phyloP scores from a whole-genome alignment of 2,888 invertebrate genomes.

The Hydrotaea cyrtoneurina region DNA sequence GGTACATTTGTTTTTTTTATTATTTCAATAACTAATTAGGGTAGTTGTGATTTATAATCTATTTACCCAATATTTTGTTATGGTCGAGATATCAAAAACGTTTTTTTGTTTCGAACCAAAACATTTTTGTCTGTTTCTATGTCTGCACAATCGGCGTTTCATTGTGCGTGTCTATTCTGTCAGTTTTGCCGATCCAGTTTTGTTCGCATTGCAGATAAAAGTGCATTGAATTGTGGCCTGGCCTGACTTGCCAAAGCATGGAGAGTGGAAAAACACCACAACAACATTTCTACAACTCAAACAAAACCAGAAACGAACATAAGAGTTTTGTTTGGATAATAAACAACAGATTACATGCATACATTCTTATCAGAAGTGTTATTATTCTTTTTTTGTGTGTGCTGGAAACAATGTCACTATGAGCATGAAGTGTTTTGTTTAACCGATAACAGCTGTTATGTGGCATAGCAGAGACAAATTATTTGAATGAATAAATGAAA shows the following conservation, averaged over 20 bases:
- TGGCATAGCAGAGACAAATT: too few species aligned
- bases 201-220: neutral
- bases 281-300: neutral
- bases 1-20: too few species aligned
- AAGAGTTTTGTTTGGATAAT: neutral
- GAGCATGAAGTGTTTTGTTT: too few species aligned
- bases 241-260: neutral
- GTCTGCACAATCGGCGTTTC: neutral
- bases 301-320: neutral
- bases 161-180: neutral
- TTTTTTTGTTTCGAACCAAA: neutral
- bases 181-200: neutral
- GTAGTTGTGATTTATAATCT: conserved; percentile 10
- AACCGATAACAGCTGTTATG: too few species aligned
- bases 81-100: neutral
- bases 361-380: too few species aligned
- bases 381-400: too few species aligned
- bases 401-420: too few species aligned
- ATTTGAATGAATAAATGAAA: too few species aligned
- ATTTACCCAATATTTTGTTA: too few species aligned
- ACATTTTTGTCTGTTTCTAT: conserved; percentile 1
- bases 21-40: too few species aligned
- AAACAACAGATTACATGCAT: too few species aligned
- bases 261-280: conserved; percentile 18
- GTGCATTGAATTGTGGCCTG: conserved; percentile 12